Evolutionary conservation across 1,140 invertebrate species (phyloP).

Genomic region (Drosophila burlai): DNA sequence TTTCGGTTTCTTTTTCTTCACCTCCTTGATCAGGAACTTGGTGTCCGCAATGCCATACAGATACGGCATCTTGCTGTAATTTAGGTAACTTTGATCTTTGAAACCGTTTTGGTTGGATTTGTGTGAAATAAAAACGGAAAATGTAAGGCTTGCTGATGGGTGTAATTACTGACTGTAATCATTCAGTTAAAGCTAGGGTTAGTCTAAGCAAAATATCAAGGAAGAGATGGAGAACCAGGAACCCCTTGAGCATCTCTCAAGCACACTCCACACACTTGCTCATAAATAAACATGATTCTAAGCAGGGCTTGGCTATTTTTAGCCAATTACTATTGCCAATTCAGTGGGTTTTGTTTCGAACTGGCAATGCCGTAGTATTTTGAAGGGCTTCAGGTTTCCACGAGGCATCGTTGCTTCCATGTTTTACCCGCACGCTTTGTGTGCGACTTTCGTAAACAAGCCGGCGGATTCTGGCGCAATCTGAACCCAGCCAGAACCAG

Average conservation of each 20-base stretch:
- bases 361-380: constrained; percentile 20
- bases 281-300: neutral
- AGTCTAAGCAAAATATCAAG: too few relatives aligned
- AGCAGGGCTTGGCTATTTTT: neutral
- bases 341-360: neutral
- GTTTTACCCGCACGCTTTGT: constrained; percentile 29
- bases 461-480: constrained; percentile 50
- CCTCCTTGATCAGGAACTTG: constrained; percentile 47
- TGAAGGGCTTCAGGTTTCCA: constrained; percentile 41
- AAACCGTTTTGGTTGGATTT: neutral
- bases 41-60: constrained; percentile 70
- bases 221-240: too few relatives aligned
- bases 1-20: neutral
- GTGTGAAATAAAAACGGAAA: constrained; percentile 18
- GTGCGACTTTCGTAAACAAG: constrained; percentile 40
- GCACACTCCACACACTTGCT: neutral
- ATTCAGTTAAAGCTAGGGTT: too few relatives aligned
- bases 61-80: constrained; percentile 56
- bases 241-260: neutral
- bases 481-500: constrained; percentile 47
- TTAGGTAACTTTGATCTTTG: neutral
- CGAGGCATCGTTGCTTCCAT: constrained; percentile 1
- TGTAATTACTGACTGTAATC: too few relatives aligned
- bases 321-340: constrained; percentile 8
- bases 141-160: neutral